Conservation (phyloP, 2,888 invertebrate genomes). For the Cordilura impudica region DNA sequence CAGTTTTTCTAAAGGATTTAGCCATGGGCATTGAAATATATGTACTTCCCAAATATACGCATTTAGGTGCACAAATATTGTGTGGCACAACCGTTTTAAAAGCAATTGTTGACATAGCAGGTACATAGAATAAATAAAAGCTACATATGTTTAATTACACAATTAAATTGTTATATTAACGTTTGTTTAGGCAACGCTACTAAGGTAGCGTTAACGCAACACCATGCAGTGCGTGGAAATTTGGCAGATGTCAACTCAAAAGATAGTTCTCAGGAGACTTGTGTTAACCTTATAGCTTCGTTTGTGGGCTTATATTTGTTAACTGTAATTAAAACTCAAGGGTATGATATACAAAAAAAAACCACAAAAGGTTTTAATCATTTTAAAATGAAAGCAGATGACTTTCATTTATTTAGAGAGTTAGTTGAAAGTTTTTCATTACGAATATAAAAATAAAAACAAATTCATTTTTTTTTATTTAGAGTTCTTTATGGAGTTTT, state of each 20-base stretch:
- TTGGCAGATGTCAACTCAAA: conserved; percentile 95
- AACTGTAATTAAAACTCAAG: conserved; percentile 81
- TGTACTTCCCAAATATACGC: conserved; percentile 84
- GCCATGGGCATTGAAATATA: conserved; percentile 92
- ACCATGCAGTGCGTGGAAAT: conserved; percentile 93
- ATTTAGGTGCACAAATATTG: conserved; percentile 82
- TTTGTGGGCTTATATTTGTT: conserved; percentile 87
- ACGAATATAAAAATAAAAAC: not conserved
- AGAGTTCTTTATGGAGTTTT: conserved; percentile 88
- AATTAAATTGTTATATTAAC: not conserved
- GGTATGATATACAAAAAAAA: conserved; percentile 71
- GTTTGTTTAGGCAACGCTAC: conserved; percentile 88
- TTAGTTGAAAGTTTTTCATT: too few species aligned
- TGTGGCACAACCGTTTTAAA: conserved; percentile 88
- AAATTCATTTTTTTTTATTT: conserved; percentile 58
- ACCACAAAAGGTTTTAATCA: not conserved
- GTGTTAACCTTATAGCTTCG: conserved; percentile 93
- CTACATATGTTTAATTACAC: not conserved
- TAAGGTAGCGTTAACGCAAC: conserved; percentile 93
- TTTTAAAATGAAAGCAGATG: too few species aligned
- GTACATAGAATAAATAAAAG: conserved; percentile 71
- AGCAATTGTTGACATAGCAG: conserved; percentile 94
- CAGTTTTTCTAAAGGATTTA: conserved; percentile 93
- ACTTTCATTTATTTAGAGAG: too few species aligned
- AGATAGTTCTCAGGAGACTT: conserved; percentile 97